Evolutionary conservation across 2,113 vertebrate species (phyloP).

Genomic region (Gambusia affinis): DNA sequence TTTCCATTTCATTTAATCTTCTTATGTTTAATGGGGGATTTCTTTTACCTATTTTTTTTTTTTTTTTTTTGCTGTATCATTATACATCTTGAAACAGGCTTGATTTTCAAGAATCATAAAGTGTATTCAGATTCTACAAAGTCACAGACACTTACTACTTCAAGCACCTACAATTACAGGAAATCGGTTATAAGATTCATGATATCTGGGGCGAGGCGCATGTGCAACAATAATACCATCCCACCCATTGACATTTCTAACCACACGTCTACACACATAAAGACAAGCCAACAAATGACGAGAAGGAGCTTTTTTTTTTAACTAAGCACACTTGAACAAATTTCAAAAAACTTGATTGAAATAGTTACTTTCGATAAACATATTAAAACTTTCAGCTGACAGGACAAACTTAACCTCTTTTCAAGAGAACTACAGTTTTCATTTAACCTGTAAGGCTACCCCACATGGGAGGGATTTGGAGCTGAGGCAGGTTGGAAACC

Average conservation of each 20-base stretch:
- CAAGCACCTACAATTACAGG: not conserved
- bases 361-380: not conserved
- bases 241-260: not conserved
- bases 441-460: not conserved
- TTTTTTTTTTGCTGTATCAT: too few relatives aligned
- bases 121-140: too few relatives aligned
- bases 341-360: not conserved
- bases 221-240: not conserved
- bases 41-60: too few relatives aligned
- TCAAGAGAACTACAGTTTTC: constrained; percentile 13
- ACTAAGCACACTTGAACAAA: not conserved
- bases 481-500: constrained; percentile 12
- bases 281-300: not conserved
- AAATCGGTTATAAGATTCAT: constrained; percentile 17
- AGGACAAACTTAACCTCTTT: not conserved
- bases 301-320: not conserved
- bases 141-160: constrained; percentile 7
- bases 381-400: not conserved
- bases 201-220: not conserved
- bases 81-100: too few relatives aligned
- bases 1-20: too few relatives aligned
- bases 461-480: constrained; percentile 3
- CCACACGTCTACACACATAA: not conserved
- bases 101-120: too few relatives aligned
- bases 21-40: too few relatives aligned